Evolutionary conservation across 2,797 vertebrate genomes (phyloP).

Genomic region (Pelochelys cantorii): DNA sequence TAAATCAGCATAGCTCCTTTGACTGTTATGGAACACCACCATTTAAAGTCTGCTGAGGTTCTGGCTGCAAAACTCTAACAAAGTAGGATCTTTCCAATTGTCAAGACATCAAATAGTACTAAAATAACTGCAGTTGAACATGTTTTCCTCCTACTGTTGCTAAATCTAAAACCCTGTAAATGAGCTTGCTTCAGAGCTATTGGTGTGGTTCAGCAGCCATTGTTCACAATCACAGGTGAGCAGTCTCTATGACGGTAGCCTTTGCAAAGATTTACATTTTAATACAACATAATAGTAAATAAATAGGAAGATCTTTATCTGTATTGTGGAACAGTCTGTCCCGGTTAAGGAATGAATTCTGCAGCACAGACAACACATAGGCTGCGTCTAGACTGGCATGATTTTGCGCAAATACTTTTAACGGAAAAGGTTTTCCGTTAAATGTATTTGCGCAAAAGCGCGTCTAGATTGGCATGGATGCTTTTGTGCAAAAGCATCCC

Average conservation of each 20-base stretch:
- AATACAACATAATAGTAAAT: background rate
- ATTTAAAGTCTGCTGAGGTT: background rate
- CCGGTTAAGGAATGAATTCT: background rate
- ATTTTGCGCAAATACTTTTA: too few relatives aligned
- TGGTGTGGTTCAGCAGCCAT: background rate
- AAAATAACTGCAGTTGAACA: constrained; percentile 19
- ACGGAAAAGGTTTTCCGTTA: too few relatives aligned
- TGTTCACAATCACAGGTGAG: background rate
- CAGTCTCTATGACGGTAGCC: background rate
- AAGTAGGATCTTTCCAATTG: background rate
- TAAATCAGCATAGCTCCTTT: accelerated
- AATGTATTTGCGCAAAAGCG: too few relatives aligned
- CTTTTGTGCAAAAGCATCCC: too few relatives aligned
- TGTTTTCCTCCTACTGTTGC: background rate
- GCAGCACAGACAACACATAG: background rate
- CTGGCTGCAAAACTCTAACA: background rate
- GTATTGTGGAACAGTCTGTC: background rate
- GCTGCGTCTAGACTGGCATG: too few relatives aligned
- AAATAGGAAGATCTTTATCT: background rate
- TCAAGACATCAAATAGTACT: accelerated
- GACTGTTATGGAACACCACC: background rate
- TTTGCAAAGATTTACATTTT: background rate
- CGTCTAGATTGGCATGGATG: too few relatives aligned
- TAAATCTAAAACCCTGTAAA: background rate
- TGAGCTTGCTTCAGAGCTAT: background rate